Evolutionary conservation across 2,888 invertebrate genomes (phyloP).

Genomic region (Pristionchus exspectatus): DNA sequence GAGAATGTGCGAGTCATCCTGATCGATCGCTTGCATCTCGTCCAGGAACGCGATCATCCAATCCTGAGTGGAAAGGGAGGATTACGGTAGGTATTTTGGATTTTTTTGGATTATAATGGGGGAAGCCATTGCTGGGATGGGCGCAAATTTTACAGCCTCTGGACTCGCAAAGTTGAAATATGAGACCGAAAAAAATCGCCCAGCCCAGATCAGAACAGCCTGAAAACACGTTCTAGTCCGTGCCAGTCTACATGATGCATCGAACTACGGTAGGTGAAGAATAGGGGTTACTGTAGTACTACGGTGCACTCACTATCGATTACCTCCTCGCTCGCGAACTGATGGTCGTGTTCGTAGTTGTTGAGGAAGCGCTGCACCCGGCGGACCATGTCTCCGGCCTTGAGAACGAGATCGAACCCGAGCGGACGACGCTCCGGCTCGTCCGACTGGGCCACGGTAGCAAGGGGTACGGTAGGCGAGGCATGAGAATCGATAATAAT

Average conservation of each 20-base stretch:
- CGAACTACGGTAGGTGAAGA: neutral
- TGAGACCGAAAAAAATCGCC: too few relatives aligned
- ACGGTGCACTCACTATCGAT: too few relatives aligned
- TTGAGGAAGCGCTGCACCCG: conserved; percentile 22
- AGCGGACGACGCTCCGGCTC: neutral
- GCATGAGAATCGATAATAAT: neutral
- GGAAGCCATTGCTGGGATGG: too few relatives aligned
- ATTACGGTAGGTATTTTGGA: neutral
- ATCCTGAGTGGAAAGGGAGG: conserved; percentile 25
- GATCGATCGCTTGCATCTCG: conserved; percentile 42
- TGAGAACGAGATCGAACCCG: neutral
- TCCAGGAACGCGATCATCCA: conserved; percentile 49
- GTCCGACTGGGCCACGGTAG: neutral
- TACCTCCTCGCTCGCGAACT: conserved; percentile 6
- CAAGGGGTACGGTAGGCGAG: neutral
- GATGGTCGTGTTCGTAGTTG: neutral
- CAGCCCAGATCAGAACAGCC: too few relatives aligned
- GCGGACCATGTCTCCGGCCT: neutral
- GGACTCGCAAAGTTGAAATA: too few relatives aligned
- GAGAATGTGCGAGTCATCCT: conserved; percentile 50
- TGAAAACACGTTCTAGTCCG: too few relatives aligned
- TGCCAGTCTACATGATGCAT: too few relatives aligned
- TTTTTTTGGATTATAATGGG: too few relatives aligned
- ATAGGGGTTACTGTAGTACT: neutral
- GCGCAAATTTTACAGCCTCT: too few relatives aligned